A percentile compares a stretch with the other conserved stretches of the same genome.
Evolutionary conservation across 2,113 vertebrate species (phyloP).

Genomic region (Rhabdornis inornatus): DNA sequence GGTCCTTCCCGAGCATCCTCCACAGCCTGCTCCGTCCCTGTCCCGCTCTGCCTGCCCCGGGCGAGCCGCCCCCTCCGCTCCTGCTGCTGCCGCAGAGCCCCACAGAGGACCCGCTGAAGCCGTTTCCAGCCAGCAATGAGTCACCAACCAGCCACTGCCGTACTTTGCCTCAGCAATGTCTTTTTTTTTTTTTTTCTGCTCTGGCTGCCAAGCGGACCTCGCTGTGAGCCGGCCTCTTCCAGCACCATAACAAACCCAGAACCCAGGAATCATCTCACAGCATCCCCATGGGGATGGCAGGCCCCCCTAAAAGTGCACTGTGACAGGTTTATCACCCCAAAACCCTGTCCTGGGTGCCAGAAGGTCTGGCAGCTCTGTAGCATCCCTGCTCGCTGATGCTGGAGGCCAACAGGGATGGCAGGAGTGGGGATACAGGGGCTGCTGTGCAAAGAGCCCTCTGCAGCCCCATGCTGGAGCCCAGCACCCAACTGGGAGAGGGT

Average conservation of each 20-base stretch:
- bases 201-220: background rate
- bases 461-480: background rate
- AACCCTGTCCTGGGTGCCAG: background rate
- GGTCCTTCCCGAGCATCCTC: constrained; percentile 1
- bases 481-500: background rate
- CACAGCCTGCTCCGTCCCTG: background rate
- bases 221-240: background rate
- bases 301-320: background rate
- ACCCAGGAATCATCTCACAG: background rate
- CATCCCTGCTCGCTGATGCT: background rate
- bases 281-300: rapidly evolving
- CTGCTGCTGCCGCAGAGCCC: background rate
- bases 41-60: background rate
- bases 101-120: background rate
- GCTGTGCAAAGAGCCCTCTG: background rate
- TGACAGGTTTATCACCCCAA: background rate
- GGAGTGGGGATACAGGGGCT: rapidly evolving
- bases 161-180: background rate
- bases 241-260: background rate
- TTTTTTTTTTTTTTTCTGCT: background rate
- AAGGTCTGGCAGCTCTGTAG: background rate
- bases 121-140: constrained; percentile 39
- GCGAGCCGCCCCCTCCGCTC: background rate
- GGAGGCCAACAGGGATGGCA: rapidly evolving
- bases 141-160: constrained; percentile 29